Evolutionary conservation across 2,113 vertebrate genomes (phyloP), one percentile per base, ranked within the genome.

Genomic region (Periophthalmus modestus): DNA sequence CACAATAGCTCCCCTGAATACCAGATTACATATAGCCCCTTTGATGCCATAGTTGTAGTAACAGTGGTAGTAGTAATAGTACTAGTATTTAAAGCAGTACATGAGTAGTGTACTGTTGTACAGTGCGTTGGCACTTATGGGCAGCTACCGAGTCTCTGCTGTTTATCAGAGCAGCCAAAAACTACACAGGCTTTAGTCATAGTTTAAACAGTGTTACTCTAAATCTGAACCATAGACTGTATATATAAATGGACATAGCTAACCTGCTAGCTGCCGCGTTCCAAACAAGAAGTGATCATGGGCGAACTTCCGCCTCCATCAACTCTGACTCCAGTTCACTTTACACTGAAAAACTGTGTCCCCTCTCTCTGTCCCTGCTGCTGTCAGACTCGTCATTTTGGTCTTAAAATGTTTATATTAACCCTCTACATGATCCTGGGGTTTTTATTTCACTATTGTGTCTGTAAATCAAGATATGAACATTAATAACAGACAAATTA

Each of bases 81-180:
- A 76, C 70, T 39, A 12, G 1, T 66, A 54, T 62, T 69, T 63
- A 74, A 71, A 73, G 82, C 65, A 75, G 84, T 84, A 69, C 78
- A 70, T 79, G 66, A 3, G 28, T 28, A 3, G 28, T 28, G 28
- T 28, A 84, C 85, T 43, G 7, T 88, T 75, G 67, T 83, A 80
- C 68, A 61, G 54, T 91, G 89, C 89, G 87, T 89, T 89, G 87
- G 86, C 87, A 88, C 89, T 88, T 85, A n/a, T 73, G 69, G 87
- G 85, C 82, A 89, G 88, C 87, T 88, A 34, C 69, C 24, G 28
- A 28, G 81, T 75, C 85, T 75, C 75, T 80, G 72, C 50, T 83
- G 54, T 78, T 72, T 75, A 63, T 19, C 33, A 19, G 69, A 68
- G 65, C 58, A 84, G 81, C 78, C 77, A 79, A 81, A 84, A 86